Evolutionary conservation across 53 echinoderm and acorn worm species (phyloP), one percentile per base, ranked within the genome.

Genomic region (Astropecten irregularis): DNA sequence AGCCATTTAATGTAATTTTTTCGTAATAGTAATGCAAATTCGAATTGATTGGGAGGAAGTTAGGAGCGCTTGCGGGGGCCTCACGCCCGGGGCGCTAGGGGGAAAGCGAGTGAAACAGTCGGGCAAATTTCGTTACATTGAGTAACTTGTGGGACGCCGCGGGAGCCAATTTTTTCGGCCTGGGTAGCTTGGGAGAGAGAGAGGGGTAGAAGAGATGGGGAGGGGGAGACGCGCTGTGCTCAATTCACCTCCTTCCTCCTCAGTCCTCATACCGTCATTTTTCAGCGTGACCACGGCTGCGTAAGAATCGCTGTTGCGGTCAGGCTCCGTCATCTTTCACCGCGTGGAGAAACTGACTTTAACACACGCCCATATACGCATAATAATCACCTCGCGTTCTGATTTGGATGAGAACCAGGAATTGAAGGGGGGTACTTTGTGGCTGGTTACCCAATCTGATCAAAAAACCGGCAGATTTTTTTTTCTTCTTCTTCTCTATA

Each of bases 11-110:
- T 79, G 79, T 79, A 79, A 79, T 79, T 79, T 61, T 79, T 79
- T 79, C 79, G 79, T 79, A 79, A 79, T 79, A 79, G 79, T 79
- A 60, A 79, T 79, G 79, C 79, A 79, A 79, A 79, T 79, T 79
- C 48, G 79, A 79, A 79, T 79, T 79, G 79, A 79, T 79, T 79
- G 60, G 79, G 25, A 62, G 79, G 62, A 62, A 62, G 79, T 79
- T 38, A 47, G 63, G 30, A 62, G 48, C 29, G 79, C 79, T 31
- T 0, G 79, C 9, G 63, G 79, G 21, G 29, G 1, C 44, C 38
- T 47, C 27, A n/a, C 44, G 79, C 79, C 79, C 46, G 13, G 23
- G 61, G 79, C 42, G 14, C 60, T 22, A 18, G 20, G 14, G 56
- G n/a, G n/a, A n/a, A n/a, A 25, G 62, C 61, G 61, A 30, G 62